A percentile compares a stretch with the other conserved stretches of the same genome.
Conservation (phyloP, 2,888 invertebrate species). For the Cryptocephalus primarius region DNA sequence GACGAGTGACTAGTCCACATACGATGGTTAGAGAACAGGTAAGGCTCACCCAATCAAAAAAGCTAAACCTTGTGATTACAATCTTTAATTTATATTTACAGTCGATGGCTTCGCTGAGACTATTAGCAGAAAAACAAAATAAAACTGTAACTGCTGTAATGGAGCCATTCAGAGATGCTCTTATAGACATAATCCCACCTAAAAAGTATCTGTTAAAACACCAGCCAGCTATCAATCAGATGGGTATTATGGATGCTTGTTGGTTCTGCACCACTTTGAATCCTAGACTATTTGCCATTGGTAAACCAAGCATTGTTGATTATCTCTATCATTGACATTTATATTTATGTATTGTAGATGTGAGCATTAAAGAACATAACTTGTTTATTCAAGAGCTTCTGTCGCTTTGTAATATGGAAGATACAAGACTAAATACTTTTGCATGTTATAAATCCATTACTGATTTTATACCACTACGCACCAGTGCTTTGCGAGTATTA, state of each 20-base stretch:
- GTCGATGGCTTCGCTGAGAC: slow-evolving; percentile 35
- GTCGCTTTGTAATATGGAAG: slow-evolving; percentile 82
- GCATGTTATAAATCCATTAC: slow-evolving; percentile 88
- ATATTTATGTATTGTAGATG: slow-evolving; percentile 42
- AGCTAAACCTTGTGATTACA: background rate
- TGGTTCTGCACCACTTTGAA: slow-evolving; percentile 90
- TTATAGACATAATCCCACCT: slow-evolving; percentile 91
- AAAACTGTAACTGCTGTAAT: slow-evolving; percentile 85
- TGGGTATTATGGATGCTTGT: slow-evolving; percentile 95
- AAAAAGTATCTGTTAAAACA: slow-evolving; percentile 88
- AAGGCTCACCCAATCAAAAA: slow-evolving; percentile 4
- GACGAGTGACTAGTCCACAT: slow-evolving; percentile 91
- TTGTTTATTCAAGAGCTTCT: slow-evolving; percentile 85
- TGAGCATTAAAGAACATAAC: slow-evolving; percentile 74
- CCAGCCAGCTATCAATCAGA: slow-evolving; percentile 92
- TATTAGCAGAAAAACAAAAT: slow-evolving; percentile 76
- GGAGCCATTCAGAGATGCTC: slow-evolving; percentile 85
- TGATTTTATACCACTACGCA: slow-evolving; percentile 78
- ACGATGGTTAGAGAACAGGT: slow-evolving; percentile 83
- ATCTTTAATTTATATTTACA: slow-evolving; percentile 11
- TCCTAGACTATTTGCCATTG: slow-evolving; percentile 81
- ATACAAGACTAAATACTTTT: slow-evolving; percentile 67
- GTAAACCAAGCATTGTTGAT: slow-evolving; percentile 4
- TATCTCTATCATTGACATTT: background rate
- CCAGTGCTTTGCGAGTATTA: slow-evolving; percentile 74